These are phyloP conservation scores for Murina feae DNA, from an alignment of 2,113 vertebrate species.

Conservation along the genomic window DNA sequence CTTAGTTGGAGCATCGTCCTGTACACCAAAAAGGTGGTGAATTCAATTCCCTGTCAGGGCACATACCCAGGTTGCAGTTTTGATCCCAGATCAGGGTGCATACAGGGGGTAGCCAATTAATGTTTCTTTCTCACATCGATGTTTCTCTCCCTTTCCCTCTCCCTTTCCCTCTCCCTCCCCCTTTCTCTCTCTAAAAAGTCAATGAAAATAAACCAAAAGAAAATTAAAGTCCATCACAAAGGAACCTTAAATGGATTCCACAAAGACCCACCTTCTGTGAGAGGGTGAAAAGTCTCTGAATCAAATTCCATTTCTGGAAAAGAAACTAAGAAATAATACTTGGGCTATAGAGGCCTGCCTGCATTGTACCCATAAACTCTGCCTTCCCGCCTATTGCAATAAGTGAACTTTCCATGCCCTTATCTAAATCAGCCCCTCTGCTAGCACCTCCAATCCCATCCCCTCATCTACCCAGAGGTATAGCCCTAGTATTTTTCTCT, in stretches of 20 bases:
- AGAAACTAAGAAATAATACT: neutral
- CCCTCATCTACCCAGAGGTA: neutral
- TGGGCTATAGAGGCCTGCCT: neutral
- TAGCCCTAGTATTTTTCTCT: neutral
- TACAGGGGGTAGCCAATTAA: neutral
- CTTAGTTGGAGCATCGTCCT: neutral
- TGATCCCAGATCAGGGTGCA: neutral
- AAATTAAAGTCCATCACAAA: neutral
- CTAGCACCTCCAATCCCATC: neutral
- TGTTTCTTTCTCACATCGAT: neutral
- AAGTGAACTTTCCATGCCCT: neutral
- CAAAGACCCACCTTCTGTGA: neutral
- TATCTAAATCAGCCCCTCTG: neutral
- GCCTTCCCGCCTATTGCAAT: neutral
- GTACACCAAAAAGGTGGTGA: neutral
- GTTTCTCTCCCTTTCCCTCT: too few species aligned
- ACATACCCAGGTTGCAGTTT: neutral
- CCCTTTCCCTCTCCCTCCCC: too few species aligned
- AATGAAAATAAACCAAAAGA: neutral
- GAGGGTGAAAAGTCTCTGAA: neutral
- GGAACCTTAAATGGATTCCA: neutral
- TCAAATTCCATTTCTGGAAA: neutral
- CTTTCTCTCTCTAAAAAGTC: neutral
- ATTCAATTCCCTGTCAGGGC: neutral
- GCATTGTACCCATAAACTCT: neutral